Percentiles rank a stretch among this genome's conserved stretches.
Conservation (phyloP, 2,888 invertebrate genomes). For the Steinernema carpocapsae region DNA sequence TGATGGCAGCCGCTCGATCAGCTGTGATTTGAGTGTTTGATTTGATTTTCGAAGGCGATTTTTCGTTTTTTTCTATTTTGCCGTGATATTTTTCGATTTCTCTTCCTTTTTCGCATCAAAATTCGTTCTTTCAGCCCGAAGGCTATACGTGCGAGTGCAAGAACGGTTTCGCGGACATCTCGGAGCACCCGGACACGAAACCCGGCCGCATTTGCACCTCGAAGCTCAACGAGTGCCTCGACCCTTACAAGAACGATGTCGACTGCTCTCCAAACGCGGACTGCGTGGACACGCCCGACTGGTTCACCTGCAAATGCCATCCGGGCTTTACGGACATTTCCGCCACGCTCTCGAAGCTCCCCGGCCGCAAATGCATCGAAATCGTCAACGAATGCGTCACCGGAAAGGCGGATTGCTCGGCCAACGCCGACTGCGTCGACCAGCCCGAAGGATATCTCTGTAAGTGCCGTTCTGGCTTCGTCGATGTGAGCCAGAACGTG, state of each 20-base stretch:
- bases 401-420: conserved; percentile 81
- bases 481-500: conserved; percentile 72
- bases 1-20: no score
- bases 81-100: background rate
- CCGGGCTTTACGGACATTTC: conserved; percentile 64
- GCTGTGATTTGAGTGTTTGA: no score
- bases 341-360: conserved; percentile 52
- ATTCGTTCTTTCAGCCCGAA: conserved; percentile 41
- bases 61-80: no score
- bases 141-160: conserved; percentile 63
- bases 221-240: conserved; percentile 62
- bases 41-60: no score
- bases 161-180: conserved; percentile 60
- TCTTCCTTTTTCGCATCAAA: background rate
- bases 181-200: conserved; percentile 54
- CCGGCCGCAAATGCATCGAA: conserved; percentile 60
- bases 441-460: conserved; percentile 87
- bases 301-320: conserved; percentile 61
- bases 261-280: conserved; percentile 62
- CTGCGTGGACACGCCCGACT: conserved; percentile 64
- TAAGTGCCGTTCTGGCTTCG: conserved; percentile 80
- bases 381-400: conserved; percentile 61
- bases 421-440: conserved; percentile 85
- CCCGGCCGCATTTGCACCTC: conserved; percentile 61
- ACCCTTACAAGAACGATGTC: conserved; percentile 53